Percentiles rank a stretch among this genome's conserved stretches.
Conservation (phyloP, 2,113 vertebrate genomes). For the Podocnemis expansa region DNA sequence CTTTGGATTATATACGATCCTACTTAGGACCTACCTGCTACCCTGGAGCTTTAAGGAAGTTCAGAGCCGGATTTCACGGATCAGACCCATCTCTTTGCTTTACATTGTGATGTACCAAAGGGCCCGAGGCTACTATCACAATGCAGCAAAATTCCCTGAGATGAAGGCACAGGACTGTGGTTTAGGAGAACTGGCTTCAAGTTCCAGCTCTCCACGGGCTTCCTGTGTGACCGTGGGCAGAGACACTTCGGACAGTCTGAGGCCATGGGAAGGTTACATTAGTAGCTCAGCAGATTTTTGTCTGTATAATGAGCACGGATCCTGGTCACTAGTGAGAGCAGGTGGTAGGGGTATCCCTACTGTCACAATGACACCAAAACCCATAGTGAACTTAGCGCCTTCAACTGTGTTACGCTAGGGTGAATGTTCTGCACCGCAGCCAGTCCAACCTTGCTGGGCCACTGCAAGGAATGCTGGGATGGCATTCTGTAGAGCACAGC, state of each 20-base stretch:
- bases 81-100: background rate
- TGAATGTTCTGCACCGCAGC: background rate
- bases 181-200: too few relatives aligned
- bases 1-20: background rate
- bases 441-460: background rate
- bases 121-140: background rate
- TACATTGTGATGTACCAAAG: background rate
- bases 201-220: too few relatives aligned
- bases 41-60: background rate
- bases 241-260: too few relatives aligned
- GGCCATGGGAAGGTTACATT: too few relatives aligned
- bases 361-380: too few relatives aligned
- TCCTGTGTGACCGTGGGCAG: too few relatives aligned
- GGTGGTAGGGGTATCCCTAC: too few relatives aligned
- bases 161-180: background rate
- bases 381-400: background rate
- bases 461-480: background rate
- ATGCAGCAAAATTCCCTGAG: background rate
- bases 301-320: too few relatives aligned
- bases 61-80: rapidly evolving
- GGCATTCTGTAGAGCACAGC: background rate
- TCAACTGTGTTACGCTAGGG: background rate
- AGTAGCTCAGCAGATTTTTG: too few relatives aligned
- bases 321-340: too few relatives aligned
- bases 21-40: background rate